Evolutionary conservation across 2,797 vertebrate species (phyloP), one percentile per base, ranked within the genome.

Genomic region (Syngnathus rostellatus): DNA sequence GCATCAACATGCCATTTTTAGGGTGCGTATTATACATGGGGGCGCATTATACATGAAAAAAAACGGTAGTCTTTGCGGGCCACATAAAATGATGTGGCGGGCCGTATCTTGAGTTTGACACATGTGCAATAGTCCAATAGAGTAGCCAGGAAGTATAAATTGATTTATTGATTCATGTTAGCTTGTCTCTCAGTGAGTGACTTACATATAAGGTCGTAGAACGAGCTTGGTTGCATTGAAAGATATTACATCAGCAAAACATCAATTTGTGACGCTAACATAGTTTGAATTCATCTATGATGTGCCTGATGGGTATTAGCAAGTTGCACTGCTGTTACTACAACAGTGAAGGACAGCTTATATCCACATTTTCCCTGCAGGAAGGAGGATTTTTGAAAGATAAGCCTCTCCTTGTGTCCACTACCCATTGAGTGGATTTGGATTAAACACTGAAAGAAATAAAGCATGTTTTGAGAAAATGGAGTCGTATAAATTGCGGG

Each of bases 371-470:
- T 73, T 62, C 53, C 76, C 45, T 61, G 81, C 62, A 67, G 64
- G 72, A 51, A 68, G 78, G 72, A 54, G 77, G 77, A 53, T 17
- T 50, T 77, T 43, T 78, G 74, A 83, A 82, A 71, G 72, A 53
- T 69, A 79, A 84, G 80, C n/a, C 64, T 51, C 57, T 62, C 38
- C 66, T 51, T 65, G 63, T 69, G 70, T 65, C 66, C 66, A 67
- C 73, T 78, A 69, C 65, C 74, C 31, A 73, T 69, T 51, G 66
- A 40, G 69, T 73, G 80, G 82, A 81, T 86, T 79, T 79, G 73
- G 82, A 84, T 81, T 81, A 81, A 48, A 38, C 57, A 63, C 45
- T 0, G 9, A 62, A 68, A 68, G 79, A 83, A 70, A 79, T 83
- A 79, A 84, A 81, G 79, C 77, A 69, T 38, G 66, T 59, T 69